These are phyloP conservation scores for Mya arenaria DNA, from an alignment of 1,140 invertebrate genomes.

Conservation along the genomic window DNA sequence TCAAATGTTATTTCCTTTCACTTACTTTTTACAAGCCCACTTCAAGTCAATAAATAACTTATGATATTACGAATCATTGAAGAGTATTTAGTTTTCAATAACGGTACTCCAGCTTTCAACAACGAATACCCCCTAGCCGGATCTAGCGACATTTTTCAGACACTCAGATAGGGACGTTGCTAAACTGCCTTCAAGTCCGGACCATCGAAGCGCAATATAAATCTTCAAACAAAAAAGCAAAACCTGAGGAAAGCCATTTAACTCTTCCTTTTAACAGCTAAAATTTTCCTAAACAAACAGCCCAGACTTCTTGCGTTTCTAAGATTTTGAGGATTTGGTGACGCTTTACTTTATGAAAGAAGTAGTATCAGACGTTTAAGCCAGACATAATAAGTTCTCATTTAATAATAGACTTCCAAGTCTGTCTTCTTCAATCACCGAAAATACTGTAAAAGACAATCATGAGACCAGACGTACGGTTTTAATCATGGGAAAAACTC, in stretches of 20 bases:
- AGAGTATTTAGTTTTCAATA: slow-evolving; percentile 5
- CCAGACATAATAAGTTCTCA: too few species aligned
- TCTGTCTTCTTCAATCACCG: too few species aligned
- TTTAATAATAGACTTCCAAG: too few species aligned
- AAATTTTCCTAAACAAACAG: neutral
- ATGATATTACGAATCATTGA: neutral
- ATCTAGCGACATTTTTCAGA: neutral
- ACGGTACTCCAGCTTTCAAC: neutral
- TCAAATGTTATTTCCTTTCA: neutral
- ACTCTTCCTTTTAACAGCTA: neutral
- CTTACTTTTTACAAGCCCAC: neutral
- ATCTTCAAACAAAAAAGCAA: too few species aligned
- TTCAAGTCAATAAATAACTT: slow-evolving; percentile 2
- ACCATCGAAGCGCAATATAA: neutral
- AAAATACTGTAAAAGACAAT: too few species aligned
- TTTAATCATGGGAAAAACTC: too few species aligned
- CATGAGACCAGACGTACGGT: too few species aligned
- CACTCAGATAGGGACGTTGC: neutral
- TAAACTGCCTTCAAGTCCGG: neutral
- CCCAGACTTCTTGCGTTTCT: neutral
- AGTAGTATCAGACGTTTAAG: too few species aligned
- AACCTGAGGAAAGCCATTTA: neutral
- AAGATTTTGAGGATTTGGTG: neutral
- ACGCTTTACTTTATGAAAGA: too few species aligned
- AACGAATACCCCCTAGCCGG: neutral